Evolutionary conservation across 2,113 vertebrate species (phyloP).

Genomic region (Leiothrix lutea): DNA sequence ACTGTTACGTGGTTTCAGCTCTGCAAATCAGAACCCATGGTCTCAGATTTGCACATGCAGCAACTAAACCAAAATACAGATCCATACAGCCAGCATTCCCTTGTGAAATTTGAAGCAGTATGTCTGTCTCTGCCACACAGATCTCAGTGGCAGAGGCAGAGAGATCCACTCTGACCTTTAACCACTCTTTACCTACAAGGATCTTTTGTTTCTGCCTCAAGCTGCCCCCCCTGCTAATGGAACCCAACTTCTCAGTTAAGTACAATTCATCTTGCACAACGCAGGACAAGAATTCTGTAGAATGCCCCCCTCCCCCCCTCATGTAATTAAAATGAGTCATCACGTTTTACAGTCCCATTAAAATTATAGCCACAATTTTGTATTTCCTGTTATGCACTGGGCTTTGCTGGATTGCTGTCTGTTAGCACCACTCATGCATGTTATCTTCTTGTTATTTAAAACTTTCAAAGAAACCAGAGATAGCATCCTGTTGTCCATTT

Average conservation of each 20-base stretch:
- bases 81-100: background rate
- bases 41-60: background rate
- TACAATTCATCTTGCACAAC: background rate
- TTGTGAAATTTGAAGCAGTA: background rate
- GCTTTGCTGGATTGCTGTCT: background rate
- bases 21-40: background rate
- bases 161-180: background rate
- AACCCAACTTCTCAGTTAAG: background rate
- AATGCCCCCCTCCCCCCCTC: rapidly evolving
- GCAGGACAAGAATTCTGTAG: background rate
- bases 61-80: background rate
- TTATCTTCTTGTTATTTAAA: background rate
- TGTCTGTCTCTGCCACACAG: background rate
- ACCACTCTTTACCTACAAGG: background rate
- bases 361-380: background rate
- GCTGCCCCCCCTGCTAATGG: background rate
- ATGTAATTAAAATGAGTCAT: background rate
- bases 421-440: background rate
- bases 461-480: background rate
- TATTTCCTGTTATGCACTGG: background rate
- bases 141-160: background rate
- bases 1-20: background rate
- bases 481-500: background rate
- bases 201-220: background rate
- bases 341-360: background rate